Evolutionary conservation across 1,140 invertebrate species (phyloP), one percentile per base, ranked within the genome.

Genomic region (Dendrolimus punctatus): DNA sequence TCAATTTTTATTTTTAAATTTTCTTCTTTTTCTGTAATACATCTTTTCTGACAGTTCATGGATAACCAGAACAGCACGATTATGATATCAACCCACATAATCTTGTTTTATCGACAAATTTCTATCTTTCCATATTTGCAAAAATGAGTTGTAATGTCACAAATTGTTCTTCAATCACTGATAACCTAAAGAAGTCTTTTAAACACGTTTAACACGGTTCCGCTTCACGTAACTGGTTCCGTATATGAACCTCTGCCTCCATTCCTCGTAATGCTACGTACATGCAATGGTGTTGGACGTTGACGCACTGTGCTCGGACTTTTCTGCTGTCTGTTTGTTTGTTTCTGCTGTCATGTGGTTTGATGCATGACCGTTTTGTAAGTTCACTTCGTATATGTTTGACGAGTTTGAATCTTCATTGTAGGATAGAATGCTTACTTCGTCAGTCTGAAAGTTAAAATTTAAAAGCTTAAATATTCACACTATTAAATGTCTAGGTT

Each of bases 391-490:
- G 53, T 69, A 80, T 52, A 82, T 50, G 51, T 81, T 79, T 0
- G 82, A 86, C 6, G 80, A 86, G 67, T 86, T 86, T n/a, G 82
- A 86, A 62, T 86, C 82, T 39, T 86, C 82, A 53, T 84, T 86
- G 73, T 76, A 84, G 2, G 80, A 84, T 6, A 86, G 55, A n/a
- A 81, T 53, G 61, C 72, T 81, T 5, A 81, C 79, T 55, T 86
- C 82, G 7, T 85, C 82, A 8, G 73, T 75, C 82, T 85, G 76
- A 5, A 58, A 68, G 23, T 23, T 23, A 23, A 23, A 23, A 23
- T 23, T 23, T 23, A 3, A 23, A 23, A 23, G 23, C 23, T 23
- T 23, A 23, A 23, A 23, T 23, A 23, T 23, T 2, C 23, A 23
- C 23, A 23, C 23, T 23, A 23, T 23, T 23, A 23, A n/a, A n/a